Conservation (phyloP, 2,113 vertebrate species). For the Psittacus erithacus region DNA sequence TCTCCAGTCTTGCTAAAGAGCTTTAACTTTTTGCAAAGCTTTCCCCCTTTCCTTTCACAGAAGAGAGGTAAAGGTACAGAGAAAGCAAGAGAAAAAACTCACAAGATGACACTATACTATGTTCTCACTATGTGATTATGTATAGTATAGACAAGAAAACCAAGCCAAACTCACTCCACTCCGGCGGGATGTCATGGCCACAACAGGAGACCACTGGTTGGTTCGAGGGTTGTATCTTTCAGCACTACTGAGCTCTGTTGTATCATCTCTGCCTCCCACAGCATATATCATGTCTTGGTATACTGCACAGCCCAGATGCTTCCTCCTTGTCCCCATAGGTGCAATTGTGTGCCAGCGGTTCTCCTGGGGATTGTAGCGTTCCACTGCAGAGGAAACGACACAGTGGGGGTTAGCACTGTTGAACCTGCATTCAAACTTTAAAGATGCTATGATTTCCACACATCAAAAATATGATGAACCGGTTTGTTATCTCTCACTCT, state of each 20-base stretch:
- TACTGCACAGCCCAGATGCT: conserved; percentile 96
- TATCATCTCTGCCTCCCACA: conserved; percentile 95
- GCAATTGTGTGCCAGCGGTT: conserved; percentile 99
- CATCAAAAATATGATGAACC: background rate
- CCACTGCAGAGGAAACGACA: conserved; percentile 78
- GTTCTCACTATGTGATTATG: fast-evolving
- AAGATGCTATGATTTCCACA: background rate
- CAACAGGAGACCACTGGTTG: conserved; percentile 98
- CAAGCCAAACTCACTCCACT: conserved; percentile 85
- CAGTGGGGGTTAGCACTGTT: background rate
- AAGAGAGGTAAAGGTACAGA: background rate
- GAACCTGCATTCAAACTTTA: background rate
- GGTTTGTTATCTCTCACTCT: background rate
- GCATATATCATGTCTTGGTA: conserved; percentile 99
- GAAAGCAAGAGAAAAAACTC: background rate
- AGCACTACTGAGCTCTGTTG: conserved; percentile 95
- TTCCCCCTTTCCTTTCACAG: background rate
- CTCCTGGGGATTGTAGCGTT: conserved; percentile 97
- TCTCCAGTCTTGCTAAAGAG: background rate
- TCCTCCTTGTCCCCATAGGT: conserved; percentile 96
- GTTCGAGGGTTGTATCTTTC: conserved; percentile 97
- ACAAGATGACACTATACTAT: background rate
- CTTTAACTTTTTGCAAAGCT: background rate
- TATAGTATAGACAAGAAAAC: background rate
- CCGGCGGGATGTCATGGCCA: conserved; percentile 96